phyloP scores from a whole-genome alignment of 2,797 vertebrate genomes.

The Helarctos malayanus region DNA sequence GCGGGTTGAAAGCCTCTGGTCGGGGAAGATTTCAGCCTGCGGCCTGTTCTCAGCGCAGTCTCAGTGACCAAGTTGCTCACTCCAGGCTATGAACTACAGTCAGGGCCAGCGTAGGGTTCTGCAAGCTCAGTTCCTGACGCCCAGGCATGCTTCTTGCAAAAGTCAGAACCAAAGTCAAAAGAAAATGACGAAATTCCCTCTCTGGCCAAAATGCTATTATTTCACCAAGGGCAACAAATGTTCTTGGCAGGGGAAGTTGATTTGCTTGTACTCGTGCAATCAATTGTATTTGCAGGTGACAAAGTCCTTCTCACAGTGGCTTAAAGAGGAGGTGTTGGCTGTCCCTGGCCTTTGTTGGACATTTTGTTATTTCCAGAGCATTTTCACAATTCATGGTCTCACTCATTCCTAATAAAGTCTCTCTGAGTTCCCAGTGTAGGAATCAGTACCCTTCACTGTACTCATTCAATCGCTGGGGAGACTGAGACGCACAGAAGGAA shows the following conservation, averaged over 20 bases:
- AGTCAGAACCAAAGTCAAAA: slow-evolving; percentile 81
- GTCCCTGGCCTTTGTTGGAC: slow-evolving; percentile 9
- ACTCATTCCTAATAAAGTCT: slow-evolving; percentile 7
- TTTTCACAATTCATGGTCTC: slow-evolving; percentile 53
- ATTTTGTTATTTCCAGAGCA: slow-evolving; percentile 48
- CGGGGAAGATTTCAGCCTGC: background rate
- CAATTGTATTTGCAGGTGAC: slow-evolving; percentile 72
- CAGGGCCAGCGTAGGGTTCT: background rate
- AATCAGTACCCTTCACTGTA: background rate
- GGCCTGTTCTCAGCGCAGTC: background rate
- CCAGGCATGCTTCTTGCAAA: slow-evolving; percentile 23
- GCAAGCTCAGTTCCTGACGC: background rate
- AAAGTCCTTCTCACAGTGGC: slow-evolving; percentile 50
- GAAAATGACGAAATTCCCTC: slow-evolving; percentile 76
- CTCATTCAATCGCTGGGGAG: background rate
- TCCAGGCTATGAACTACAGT: background rate
- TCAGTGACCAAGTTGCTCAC: background rate
- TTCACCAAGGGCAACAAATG: slow-evolving; percentile 68
- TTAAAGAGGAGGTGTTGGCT: slow-evolving; percentile 37
- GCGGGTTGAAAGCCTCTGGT: background rate
- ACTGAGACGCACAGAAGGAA: background rate
- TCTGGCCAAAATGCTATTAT: slow-evolving; percentile 72
- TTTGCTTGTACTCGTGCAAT: slow-evolving; percentile 70
- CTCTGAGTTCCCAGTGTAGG: background rate
- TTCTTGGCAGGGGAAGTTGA: slow-evolving; percentile 74